Percentiles rank a stretch among this genome's conserved stretches.
Evolutionary conservation across 2,113 vertebrate species (phyloP).

Genomic region (Suncus etruscus): DNA sequence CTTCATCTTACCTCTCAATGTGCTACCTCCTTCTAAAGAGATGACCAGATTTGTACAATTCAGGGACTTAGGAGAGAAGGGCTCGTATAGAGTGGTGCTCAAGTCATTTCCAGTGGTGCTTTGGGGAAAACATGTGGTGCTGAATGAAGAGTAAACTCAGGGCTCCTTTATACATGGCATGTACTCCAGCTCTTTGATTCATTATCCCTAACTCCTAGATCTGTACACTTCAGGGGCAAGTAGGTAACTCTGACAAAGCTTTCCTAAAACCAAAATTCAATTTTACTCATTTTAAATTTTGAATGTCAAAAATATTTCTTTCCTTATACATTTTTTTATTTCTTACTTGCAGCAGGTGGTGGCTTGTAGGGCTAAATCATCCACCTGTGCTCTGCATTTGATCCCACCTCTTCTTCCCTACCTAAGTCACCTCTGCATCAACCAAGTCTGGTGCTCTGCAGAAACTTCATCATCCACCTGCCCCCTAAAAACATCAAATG

Average conservation of each 20-base stretch:
- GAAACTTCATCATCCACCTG: neutral
- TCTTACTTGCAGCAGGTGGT: neutral
- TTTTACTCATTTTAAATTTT: neutral
- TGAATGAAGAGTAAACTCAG: no score
- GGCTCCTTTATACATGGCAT: no score
- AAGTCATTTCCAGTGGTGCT: no score
- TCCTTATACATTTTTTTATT: neutral
- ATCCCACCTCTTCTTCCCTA: neutral
- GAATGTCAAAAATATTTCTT: slow-evolving; percentile 45
- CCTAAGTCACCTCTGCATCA: neutral
- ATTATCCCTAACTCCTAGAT: no score
- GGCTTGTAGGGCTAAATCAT: neutral
- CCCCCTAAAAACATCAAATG: neutral
- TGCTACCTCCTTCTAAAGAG: neutral
- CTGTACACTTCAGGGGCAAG: no score
- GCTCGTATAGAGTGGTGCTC: no score
- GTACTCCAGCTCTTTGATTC: no score
- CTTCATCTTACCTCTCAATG: neutral
- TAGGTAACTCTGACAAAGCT: neutral
- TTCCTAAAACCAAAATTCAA: slow-evolving; percentile 14
- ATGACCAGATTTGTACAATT: neutral
- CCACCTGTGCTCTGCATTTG: neutral
- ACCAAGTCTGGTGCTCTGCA: neutral
- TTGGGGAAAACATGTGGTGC: no score
- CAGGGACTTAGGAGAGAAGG: neutral